These are phyloP conservation scores for Pollenia griseotomentosa DNA, from an alignment of 2,888 invertebrate genomes.

Conservation along the genomic window DNA sequence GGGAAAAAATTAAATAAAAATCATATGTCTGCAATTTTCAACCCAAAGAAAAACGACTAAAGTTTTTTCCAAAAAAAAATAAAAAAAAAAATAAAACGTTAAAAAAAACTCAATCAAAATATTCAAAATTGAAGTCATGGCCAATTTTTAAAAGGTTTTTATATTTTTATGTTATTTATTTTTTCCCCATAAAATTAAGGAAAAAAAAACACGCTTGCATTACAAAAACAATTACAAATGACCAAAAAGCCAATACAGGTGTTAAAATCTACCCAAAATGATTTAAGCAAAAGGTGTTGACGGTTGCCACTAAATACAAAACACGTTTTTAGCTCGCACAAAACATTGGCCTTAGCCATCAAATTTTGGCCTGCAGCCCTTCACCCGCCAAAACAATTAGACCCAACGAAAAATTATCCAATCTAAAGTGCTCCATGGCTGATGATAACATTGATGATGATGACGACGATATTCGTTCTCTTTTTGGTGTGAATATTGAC, in stretches of 20 bases:
- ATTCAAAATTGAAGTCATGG: conserved; percentile 73
- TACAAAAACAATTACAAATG: conserved; percentile 37
- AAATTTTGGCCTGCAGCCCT: conserved; percentile 38
- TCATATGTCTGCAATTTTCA: conserved; percentile 63
- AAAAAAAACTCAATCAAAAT: conserved; percentile 45
- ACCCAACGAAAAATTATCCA: conserved; percentile 14
- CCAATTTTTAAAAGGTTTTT: conserved; percentile 64
- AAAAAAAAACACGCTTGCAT: conserved; percentile 27
- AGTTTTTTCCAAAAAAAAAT: not conserved
- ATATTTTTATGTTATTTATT: conserved; percentile 17
- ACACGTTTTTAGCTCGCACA: conserved; percentile 50
- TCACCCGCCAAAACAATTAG: conserved; percentile 39
- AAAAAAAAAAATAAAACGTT: conserved; percentile 34
- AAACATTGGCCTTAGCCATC: conserved; percentile 71
- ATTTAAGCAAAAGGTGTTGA: conserved; percentile 56
- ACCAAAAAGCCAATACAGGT: not conserved
- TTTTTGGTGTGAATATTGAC: conserved; percentile 8
- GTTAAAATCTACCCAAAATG: conserved; percentile 11
- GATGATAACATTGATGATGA: conserved; percentile 31
- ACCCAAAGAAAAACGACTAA: not conserved
- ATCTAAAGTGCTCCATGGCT: not conserved
- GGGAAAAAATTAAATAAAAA: conserved; percentile 32
- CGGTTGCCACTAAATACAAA: conserved; percentile 64
- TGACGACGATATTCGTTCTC: not conserved
- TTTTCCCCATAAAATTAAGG: conserved; percentile 39